These are phyloP conservation scores for Zygothrica quintamaculata DNA, from an alignment of 2,888 invertebrate species.

Conservation along the genomic window DNA sequence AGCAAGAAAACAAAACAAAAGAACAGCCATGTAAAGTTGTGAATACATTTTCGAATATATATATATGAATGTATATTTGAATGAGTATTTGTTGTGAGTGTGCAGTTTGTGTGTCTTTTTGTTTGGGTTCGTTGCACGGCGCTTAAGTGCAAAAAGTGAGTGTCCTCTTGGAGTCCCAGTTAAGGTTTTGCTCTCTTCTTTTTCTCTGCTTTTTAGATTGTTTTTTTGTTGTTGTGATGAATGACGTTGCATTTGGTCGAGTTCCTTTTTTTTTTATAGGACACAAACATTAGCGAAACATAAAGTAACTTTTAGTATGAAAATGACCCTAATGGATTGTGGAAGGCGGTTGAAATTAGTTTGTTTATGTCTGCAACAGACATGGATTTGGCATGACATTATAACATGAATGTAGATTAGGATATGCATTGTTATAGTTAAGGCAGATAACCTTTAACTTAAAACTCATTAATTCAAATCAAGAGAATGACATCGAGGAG, in stretches of 20 bases:
- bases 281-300: slow-evolving; percentile 60
- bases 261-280: slow-evolving; percentile 65
- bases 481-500: slow-evolving; percentile 34
- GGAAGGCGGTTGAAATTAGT: slow-evolving; percentile 61
- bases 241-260: slow-evolving; percentile 75
- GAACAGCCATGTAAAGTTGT: slow-evolving; percentile 44
- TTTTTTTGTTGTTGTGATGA: slow-evolving; percentile 71
- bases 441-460: slow-evolving; percentile 42
- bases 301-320: slow-evolving; percentile 43
- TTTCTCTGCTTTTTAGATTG: slow-evolving; percentile 37
- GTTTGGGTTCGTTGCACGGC: slow-evolving; percentile 74
- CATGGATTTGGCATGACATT: neutral
- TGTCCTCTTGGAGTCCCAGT: slow-evolving; percentile 52
- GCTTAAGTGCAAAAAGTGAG: slow-evolving; percentile 71
- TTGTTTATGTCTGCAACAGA: slow-evolving; percentile 59
- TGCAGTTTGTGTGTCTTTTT: slow-evolving; percentile 60
- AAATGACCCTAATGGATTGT: slow-evolving; percentile 76
- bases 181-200: slow-evolving; percentile 45
- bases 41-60: slow-evolving; percentile 21
- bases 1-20: slow-evolving; percentile 53
- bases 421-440: slow-evolving; percentile 27
- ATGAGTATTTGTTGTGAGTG: slow-evolving; percentile 22
- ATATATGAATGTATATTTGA: slow-evolving; percentile 4
- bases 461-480: slow-evolving; percentile 50
- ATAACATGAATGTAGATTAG: neutral